Evolutionary conservation across 2,797 vertebrate genomes (phyloP), one percentile per base, ranked within the genome.

Genomic region (Hipposideros larvatus): DNA sequence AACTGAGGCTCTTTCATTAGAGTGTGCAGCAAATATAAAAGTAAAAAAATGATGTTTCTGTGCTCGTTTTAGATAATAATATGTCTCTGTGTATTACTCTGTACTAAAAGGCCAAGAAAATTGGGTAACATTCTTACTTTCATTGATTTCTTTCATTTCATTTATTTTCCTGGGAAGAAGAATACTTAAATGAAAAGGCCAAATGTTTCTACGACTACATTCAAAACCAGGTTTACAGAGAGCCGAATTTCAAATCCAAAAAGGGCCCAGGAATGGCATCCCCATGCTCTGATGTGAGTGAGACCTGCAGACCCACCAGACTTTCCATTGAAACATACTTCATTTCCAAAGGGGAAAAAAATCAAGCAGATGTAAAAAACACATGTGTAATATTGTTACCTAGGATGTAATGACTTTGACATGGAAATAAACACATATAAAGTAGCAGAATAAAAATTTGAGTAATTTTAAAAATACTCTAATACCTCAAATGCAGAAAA

Each of bases 141-240:
- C 24, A 71, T 53, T 24, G 43, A 48, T 71, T 78, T 78, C 4
- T 48, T 90, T n/a, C 31, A 24, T 16, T 65, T 79, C 61, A 21
- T 82, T 90, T 46, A 3, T 46, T 85, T 80, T 34, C 57, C 2
- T 78, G 22, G 26, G 18, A 77, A 78, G 4, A 65, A 71, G 18
- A 65, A 73, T 4, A 46, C 13, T 83, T 85, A 61, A 1, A 74
- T 31, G 28, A 87, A 93, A 71, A 70, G 26, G 7, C 3, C 16
- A 80, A 90, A 48, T 77, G 53, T 63, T 86, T 73, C 22, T 7
- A 48, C 22, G 61, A 55, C 5, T 68, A 48, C 63, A 46, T 55
- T 92, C 13, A 91, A 86, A 96, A 83, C 83, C 43, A 73, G 7
- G 91, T 10, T 73, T 63, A 78, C 1, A 83, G 8, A 91, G 9